Conservation (phyloP, 2,888 invertebrate genomes). For the Charanyca ferruginea region DNA sequence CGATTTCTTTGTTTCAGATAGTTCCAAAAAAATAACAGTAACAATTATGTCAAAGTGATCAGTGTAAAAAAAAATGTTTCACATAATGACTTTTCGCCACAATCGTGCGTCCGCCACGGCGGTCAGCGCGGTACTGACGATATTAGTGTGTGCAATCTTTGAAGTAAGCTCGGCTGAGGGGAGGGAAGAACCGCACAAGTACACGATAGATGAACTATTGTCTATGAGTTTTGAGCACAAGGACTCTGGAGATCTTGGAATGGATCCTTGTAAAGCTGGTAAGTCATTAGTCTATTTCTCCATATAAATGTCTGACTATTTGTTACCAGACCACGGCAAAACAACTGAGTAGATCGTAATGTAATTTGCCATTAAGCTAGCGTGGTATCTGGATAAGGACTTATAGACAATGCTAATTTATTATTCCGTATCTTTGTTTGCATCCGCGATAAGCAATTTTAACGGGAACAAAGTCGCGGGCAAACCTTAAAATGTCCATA, state of each 20-base stretch:
- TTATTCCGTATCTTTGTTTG: too few species aligned
- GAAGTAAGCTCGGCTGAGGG: constrained; percentile 76
- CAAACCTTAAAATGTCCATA: too few species aligned
- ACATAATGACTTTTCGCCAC: constrained; percentile 78
- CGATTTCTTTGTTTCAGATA: constrained; percentile 81
- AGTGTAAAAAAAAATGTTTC: constrained; percentile 67
- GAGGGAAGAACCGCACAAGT: constrained; percentile 86
- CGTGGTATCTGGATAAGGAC: neutral
- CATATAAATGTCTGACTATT: too few species aligned
- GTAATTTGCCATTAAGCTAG: too few species aligned
- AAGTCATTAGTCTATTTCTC: constrained; percentile 76
- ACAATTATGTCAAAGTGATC: constrained; percentile 78
- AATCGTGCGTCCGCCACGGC: constrained; percentile 72
- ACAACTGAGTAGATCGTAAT: too few species aligned
- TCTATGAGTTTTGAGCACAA: constrained; percentile 92
- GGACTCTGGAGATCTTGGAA: constrained; percentile 94
- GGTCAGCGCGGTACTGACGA: constrained; percentile 76
- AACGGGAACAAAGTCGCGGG: too few species aligned
- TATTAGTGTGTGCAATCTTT: constrained; percentile 72
- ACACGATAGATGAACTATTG: constrained; percentile 93
- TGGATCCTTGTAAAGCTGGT: constrained; percentile 97
- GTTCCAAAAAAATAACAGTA: constrained; percentile 61
- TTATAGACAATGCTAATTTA: too few species aligned
- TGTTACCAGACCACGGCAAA: too few species aligned
- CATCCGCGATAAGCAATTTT: too few species aligned